Conservation (phyloP, 2,113 vertebrate species). For the Mastomys natalensis region DNA sequence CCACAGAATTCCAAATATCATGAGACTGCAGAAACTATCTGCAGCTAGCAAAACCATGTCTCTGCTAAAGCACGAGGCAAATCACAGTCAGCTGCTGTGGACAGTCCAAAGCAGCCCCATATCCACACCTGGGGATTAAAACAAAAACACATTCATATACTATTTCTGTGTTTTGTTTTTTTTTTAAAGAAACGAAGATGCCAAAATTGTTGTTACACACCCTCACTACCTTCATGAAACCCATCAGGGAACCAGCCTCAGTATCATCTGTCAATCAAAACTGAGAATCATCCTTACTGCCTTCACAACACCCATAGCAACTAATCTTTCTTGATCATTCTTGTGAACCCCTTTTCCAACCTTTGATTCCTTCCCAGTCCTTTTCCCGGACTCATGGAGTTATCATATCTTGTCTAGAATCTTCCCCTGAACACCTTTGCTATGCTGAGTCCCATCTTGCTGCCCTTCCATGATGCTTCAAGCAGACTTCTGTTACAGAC, state of each 20-base stretch:
- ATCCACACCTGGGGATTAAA: no score
- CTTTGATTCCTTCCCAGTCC: no score
- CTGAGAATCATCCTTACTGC: neutral
- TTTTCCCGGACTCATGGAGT: neutral
- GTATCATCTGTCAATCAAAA: neutral
- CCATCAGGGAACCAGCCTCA: neutral
- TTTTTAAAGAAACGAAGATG: no score
- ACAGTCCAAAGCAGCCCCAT: no score
- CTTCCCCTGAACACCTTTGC: neutral
- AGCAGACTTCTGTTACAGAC: rapidly evolving
- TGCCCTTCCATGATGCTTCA: no score
- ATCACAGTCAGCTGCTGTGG: no score
- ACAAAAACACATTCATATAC: no score
- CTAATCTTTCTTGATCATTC: neutral
- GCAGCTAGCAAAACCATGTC: no score
- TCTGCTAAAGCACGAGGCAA: no score
- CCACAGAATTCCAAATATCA: no score
- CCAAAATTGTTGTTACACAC: neutral
- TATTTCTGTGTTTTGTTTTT: no score
- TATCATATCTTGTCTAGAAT: neutral
- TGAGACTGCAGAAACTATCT: no score
- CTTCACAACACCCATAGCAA: neutral
- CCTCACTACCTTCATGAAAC: neutral
- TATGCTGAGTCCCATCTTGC: neutral
- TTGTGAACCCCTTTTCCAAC: neutral